Evolutionary conservation across 2,797 vertebrate species (phyloP).

Genomic region (Notoglanidium macrostoma): DNA sequence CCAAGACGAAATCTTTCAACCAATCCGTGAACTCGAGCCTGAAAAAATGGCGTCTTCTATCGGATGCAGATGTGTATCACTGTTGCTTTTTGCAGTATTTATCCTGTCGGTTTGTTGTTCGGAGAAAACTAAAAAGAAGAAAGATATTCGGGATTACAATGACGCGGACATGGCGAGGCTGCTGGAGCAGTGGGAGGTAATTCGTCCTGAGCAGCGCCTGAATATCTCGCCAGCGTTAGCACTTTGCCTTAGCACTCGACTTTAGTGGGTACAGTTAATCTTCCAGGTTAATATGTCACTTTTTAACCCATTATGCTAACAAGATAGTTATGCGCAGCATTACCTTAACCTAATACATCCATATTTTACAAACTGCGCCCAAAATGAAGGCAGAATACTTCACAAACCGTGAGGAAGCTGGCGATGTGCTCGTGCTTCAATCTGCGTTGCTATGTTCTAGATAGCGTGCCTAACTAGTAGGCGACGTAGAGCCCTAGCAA

Average conservation of each 20-base stretch:
- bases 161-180: constrained; percentile 96
- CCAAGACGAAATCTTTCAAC: neutral
- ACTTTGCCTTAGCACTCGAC: neutral
- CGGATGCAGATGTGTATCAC: constrained; percentile 48
- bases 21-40: neutral
- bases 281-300: neutral
- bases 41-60: constrained; percentile 73
- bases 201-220: neutral
- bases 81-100: constrained; percentile 62
- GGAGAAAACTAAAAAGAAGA: constrained; percentile 81
- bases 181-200: constrained; percentile 96
- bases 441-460: neutral
- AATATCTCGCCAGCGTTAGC: neutral
- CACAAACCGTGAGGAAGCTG: neutral
- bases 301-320: neutral
- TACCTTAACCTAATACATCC: neutral
- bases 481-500: neutral
- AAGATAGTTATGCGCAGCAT: neutral
- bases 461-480: neutral
- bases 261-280: neutral
- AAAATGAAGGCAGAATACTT: neutral
- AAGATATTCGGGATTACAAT: constrained; percentile 94
- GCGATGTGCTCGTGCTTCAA: neutral
- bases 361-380: neutral
- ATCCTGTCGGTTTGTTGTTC: constrained; percentile 50